Percentiles rank a stretch among this genome's conserved stretches.
Conservation (phyloP, 35 echinoderm and acorn worm genomes). For the Anneissia japonica region DNA sequence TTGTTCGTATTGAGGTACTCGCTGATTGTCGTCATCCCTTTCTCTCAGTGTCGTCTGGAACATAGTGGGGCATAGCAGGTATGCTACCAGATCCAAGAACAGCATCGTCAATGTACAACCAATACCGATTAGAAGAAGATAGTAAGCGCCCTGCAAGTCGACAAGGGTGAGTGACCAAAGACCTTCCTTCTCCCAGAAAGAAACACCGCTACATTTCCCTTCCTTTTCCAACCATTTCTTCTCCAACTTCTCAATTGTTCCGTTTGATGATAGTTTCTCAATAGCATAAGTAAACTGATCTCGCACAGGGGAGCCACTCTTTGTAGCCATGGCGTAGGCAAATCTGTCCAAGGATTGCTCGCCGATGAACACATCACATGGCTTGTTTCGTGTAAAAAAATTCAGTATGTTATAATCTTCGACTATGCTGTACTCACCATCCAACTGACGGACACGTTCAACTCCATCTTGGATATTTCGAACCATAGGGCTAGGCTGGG, state of each 20-base stretch:
- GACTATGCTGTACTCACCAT: neutral
- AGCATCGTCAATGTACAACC: constrained; percentile 44
- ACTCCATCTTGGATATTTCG: neutral
- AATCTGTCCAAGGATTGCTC: neutral
- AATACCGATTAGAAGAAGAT: constrained; percentile 65
- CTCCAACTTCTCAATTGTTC: neutral
- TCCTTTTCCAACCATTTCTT: neutral
- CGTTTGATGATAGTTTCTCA: neutral
- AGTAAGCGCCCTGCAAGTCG: constrained; percentile 78
- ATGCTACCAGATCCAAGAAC: constrained; percentile 46
- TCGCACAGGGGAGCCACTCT: neutral
- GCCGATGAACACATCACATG: neutral
- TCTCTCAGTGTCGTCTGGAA: neutral
- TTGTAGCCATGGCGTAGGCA: neutral
- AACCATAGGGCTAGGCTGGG: neutral
- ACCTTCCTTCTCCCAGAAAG: constrained; percentile 59
- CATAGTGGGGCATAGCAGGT: neutral
- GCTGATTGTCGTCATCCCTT: neutral
- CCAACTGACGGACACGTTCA: neutral
- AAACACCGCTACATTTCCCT: constrained; percentile 49
- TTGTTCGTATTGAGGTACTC: neutral
- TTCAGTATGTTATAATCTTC: neutral
- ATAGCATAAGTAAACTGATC: neutral
- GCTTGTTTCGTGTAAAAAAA: neutral
- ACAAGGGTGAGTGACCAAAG: constrained; percentile 71